These are phyloP conservation scores for Doryteuthis pealeii DNA, from an alignment of 1,140 invertebrate genomes.

Conservation along the genomic window DNA sequence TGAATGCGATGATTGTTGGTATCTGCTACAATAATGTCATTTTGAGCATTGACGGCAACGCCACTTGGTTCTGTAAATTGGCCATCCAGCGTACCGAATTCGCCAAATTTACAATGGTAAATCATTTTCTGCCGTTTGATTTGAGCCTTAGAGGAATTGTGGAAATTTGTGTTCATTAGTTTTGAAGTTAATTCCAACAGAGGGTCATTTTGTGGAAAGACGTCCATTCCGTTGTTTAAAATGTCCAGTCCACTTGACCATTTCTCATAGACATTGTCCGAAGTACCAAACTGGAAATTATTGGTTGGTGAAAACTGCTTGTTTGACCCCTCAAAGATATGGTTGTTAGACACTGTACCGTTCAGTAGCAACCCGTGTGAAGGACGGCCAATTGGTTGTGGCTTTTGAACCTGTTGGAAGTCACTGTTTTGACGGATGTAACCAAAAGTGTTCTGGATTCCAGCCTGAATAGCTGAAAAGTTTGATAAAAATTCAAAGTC, in stretches of 20 bases:
- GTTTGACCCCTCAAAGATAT: slow-evolving; percentile 69
- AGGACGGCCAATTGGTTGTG: slow-evolving; percentile 83
- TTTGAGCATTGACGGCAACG: slow-evolving; percentile 97
- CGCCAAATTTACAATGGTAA: slow-evolving; percentile 99
- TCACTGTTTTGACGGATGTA: slow-evolving; percentile 72
- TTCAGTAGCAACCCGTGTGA: slow-evolving; percentile 63
- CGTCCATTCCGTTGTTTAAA: slow-evolving; percentile 69
- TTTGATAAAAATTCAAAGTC: slow-evolving; percentile 96
- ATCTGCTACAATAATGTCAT: slow-evolving; percentile 99
- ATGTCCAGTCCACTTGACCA: slow-evolving; percentile 88
- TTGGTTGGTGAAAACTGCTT: slow-evolving; percentile 74
- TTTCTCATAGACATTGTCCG: slow-evolving; percentile 79
- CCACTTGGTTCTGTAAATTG: slow-evolving; percentile 99
- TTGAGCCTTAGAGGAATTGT: slow-evolving; percentile 92
- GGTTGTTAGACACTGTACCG: slow-evolving; percentile 21
- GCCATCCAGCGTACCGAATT: slow-evolving; percentile 85
- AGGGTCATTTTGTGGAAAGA: slow-evolving; percentile 51
- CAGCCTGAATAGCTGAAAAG: slow-evolving; percentile 72
- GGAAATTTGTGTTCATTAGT: slow-evolving; percentile 80
- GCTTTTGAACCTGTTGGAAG: slow-evolving; percentile 53
- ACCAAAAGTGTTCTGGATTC: slow-evolving; percentile 92
- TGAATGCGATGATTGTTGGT: slow-evolving; percentile 98
- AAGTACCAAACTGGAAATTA: slow-evolving; percentile 63
- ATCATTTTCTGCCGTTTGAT: slow-evolving; percentile 99
- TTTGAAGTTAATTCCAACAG: slow-evolving; percentile 71